Evolutionary conservation across 53 echinoderm and acorn worm species (phyloP), one percentile per base, ranked within the genome.

Genomic region (Luidia sarsii): DNA sequence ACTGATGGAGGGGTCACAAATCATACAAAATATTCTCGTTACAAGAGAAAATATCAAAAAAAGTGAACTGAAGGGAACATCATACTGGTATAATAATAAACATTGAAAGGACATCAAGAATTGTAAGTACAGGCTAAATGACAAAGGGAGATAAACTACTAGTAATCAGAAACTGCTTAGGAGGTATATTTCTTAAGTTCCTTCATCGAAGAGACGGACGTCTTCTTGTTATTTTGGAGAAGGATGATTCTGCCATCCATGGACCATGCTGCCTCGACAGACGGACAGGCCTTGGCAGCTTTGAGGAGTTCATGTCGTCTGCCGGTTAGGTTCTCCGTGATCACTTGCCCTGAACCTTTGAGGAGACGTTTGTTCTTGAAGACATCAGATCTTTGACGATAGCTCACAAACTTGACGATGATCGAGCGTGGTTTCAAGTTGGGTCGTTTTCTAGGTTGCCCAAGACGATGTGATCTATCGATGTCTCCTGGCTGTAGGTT

Each of bases 321-420:
- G 7, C 21, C 15, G 13, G 67, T 67, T 7, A 67, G 14, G 67
- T 36, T 41, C 37, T 67, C 67, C 1, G 67, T 67, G 20, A 67
- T 43, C 11, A 41, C 20, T 33, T 51, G 10, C 3, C 31, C 16
- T 8, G 71, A 34, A 4, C 71, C 71, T 18, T 71, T 71, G 0
- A 70, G 70, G 14, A 33, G 32, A 33, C 70, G 33, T 19, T 70
- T 70, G 27, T 50, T 24, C 49, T 7, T 33, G 32, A 71, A 50
- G 31, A 71, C 33, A 2, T 6, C 4, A 21, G 32, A 27, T 1
- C 53, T 41, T 29, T 7, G 7, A 10, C 30, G 3, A 33, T 71
- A 71, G 53, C 35, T 52, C 4, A 51, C 43, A 43, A 71, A 71
- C 51, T 71, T 71, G 8, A 71, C 32, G 14, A 71, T 71, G 30